phyloP scores from a whole-genome alignment of 2,888 invertebrate genomes.

The Colostygia pectinataria region DNA sequence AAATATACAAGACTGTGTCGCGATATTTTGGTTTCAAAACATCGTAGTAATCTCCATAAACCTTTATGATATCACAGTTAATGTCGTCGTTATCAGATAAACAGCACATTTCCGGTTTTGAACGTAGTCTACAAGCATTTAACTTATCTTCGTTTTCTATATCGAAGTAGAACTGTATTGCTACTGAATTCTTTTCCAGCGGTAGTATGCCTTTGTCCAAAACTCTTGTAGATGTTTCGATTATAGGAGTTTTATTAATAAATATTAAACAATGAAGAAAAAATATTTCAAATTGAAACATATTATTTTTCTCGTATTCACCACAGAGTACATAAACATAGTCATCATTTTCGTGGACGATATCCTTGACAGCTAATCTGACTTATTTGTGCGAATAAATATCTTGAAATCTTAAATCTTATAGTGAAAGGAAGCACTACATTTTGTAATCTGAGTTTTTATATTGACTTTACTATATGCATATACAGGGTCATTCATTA shows the following conservation, averaged over 20 bases:
- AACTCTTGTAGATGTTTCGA: slow-evolving; percentile 41
- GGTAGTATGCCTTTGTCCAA: slow-evolving; percentile 62
- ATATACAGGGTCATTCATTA: too few relatives aligned
- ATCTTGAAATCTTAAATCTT: too few relatives aligned
- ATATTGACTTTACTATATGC: too few relatives aligned
- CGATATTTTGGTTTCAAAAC: slow-evolving; percentile 49
- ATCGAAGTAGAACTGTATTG: slow-evolving; percentile 61
- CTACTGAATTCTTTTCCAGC: slow-evolving; percentile 54
- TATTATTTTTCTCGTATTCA: not conserved
- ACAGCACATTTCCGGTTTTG: slow-evolving; percentile 54
- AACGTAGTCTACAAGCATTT: slow-evolving; percentile 44
- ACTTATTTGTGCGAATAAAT: too few relatives aligned
- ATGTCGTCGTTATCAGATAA: slow-evolving; percentile 43
- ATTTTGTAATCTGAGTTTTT: too few relatives aligned
- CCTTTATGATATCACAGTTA: slow-evolving; percentile 47
- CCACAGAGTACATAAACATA: too few relatives aligned
- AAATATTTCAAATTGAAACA: slow-evolving; percentile 8
- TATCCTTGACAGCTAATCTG: too few relatives aligned
- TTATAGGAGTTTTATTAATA: not conserved
- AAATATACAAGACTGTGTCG: slow-evolving; percentile 51
- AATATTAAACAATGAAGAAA: slow-evolving; percentile 11
- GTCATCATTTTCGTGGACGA: too few relatives aligned
- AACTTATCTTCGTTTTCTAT: slow-evolving; percentile 52
- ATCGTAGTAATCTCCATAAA: slow-evolving; percentile 41
- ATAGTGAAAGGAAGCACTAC: too few relatives aligned